Percentiles rank a stretch among this genome's conserved stretches.
These are phyloP conservation scores for Cryptus armator DNA, from an alignment of 2,888 invertebrate genomes.

Conservation along the genomic window DNA sequence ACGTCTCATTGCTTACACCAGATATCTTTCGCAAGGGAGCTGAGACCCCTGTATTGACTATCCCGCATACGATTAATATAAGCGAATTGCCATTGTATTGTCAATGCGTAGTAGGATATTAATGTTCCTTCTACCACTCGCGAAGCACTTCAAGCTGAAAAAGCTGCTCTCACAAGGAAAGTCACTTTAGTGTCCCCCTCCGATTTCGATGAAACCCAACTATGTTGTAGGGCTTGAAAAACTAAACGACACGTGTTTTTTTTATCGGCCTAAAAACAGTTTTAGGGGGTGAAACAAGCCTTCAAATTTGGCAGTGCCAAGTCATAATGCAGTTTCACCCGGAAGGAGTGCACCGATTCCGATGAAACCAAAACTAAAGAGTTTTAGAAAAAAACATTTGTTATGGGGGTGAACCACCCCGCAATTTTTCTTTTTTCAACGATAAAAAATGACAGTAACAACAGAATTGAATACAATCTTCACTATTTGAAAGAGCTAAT, in stretches of 20 bases:
- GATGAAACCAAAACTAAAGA: slow-evolving; percentile 3
- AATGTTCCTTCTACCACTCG: slow-evolving; percentile 9
- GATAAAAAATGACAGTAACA: neutral
- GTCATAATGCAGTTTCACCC: neutral
- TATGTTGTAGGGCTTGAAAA: neutral
- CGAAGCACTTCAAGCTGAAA: slow-evolving; percentile 63
- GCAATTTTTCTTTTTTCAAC: neutral
- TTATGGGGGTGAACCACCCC: neutral
- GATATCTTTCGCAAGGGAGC: slow-evolving; percentile 32
- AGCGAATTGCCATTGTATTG: slow-evolving; percentile 61
- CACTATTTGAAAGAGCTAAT: neutral
- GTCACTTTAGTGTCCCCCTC: neutral
- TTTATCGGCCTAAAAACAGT: no score
- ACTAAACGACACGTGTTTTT: neutral
- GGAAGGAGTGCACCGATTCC: neutral
- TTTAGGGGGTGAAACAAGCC: no score
- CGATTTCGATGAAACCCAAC: neutral
- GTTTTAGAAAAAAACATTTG: neutral
- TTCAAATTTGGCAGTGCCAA: neutral
- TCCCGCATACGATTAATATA: slow-evolving; percentile 57
- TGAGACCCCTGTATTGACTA: slow-evolving; percentile 45
- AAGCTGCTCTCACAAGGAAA: slow-evolving; percentile 55
- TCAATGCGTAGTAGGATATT: slow-evolving; percentile 48
- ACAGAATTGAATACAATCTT: neutral
- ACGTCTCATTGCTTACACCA: slow-evolving; percentile 57